These are phyloP conservation scores for Sipunculus nudus DNA, from an alignment of 2,888 invertebrate genomes.

Conservation along the genomic window DNA sequence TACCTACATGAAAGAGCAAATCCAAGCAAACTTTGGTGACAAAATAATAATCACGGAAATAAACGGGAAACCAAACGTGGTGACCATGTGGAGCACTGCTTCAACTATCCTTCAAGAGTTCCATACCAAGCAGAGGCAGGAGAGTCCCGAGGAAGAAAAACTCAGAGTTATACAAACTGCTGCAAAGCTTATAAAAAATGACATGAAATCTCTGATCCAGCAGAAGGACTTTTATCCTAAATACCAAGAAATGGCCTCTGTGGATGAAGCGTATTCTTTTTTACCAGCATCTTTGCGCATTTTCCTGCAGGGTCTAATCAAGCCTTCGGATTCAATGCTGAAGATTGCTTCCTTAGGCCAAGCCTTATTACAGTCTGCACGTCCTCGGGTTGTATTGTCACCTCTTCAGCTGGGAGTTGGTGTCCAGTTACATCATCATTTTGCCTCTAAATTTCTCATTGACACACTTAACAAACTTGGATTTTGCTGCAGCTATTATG, in stretches of 20 bases:
- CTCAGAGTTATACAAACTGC: conserved; percentile 36
- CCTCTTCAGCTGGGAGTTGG: conserved; percentile 43
- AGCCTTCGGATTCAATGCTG: background rate
- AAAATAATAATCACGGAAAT: conserved; percentile 33
- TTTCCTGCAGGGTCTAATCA: conserved; percentile 25
- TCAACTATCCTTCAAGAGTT: conserved; percentile 24
- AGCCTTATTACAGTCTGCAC: conserved; percentile 39
- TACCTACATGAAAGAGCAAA: conserved; percentile 33
- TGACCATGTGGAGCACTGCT: conserved; percentile 36
- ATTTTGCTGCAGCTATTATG: conserved; percentile 37
- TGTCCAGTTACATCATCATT: conserved; percentile 43
- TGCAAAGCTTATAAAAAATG: conserved; percentile 42
- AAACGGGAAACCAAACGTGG: conserved; percentile 34
- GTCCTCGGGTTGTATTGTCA: conserved; percentile 36
- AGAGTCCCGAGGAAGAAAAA: conserved; percentile 21
- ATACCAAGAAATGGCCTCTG: conserved; percentile 18
- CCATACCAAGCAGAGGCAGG: conserved; percentile 18
- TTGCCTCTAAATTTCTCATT: conserved; percentile 39
- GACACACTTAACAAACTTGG: conserved; percentile 41
- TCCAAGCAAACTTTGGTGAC: conserved; percentile 36
- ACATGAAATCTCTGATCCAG: conserved; percentile 33
- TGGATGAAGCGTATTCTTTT: conserved; percentile 14
- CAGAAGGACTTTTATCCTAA: conserved; percentile 31
- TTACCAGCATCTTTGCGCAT: conserved; percentile 24
- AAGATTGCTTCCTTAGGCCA: conserved; percentile 41